Evolutionary conservation across 2,888 invertebrate species (phyloP).

Genomic region (Chloroclystis v-ata): DNA sequence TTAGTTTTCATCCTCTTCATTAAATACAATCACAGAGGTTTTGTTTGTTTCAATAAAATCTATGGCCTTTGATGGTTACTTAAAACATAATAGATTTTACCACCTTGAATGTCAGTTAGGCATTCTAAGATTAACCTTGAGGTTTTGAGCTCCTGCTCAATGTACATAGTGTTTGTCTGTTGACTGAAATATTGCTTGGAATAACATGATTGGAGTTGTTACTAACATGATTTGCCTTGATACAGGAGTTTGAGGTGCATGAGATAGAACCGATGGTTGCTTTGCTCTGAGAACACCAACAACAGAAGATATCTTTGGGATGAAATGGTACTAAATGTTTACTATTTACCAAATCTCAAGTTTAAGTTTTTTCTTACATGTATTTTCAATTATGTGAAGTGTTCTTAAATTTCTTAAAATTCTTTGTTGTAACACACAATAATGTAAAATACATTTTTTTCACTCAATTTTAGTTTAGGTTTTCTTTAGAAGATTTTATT

Average conservation of each 20-base stretch:
- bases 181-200: conserved; percentile 35
- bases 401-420: neutral
- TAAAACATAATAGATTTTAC: neutral
- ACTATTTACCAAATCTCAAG: conserved; percentile 22
- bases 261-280: conserved; percentile 41
- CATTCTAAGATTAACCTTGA: conserved; percentile 19
- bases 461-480: too few species aligned
- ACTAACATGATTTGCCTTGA: conserved; percentile 70
- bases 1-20: conserved; percentile 4
- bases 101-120: conserved; percentile 10
- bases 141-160: neutral
- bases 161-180: conserved; percentile 22
- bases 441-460: too few species aligned
- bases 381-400: conserved; percentile 1
- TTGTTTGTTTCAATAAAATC: too few species aligned
- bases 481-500: too few species aligned
- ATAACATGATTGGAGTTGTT: conserved; percentile 29
- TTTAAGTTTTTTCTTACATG: conserved; percentile 28
- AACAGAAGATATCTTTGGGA: conserved; percentile 64
- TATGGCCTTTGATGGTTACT: too few species aligned
- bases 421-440: too few species aligned
- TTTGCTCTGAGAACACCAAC: conserved; percentile 25
- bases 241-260: conserved; percentile 74
- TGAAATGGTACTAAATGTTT: conserved; percentile 69
- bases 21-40: neutral